Conservation (phyloP, 2,113 vertebrate species). For the Rattus rattus region DNA sequence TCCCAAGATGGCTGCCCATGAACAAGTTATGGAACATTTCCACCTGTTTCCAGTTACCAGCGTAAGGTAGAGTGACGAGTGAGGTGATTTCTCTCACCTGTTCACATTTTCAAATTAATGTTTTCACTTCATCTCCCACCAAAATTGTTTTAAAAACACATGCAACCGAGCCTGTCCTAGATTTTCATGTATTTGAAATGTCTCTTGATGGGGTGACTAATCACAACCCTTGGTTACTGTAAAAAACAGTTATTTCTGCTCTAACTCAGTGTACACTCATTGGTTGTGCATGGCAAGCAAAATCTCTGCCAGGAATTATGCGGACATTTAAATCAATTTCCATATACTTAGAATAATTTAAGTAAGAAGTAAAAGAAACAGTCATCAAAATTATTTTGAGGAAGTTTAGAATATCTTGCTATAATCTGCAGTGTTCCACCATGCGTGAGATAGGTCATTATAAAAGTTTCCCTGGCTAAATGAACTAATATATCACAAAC, state of each 20-base stretch:
- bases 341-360: not conserved
- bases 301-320: not conserved
- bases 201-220: not conserved
- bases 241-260: not conserved
- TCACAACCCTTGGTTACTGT: not conserved
- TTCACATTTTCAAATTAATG: not conserved
- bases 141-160: not conserved
- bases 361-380: not conserved
- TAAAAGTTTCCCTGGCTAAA: not conserved
- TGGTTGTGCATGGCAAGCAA: not conserved
- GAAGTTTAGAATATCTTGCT: not conserved
- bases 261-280: not conserved
- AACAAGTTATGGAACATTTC: not conserved
- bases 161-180: not conserved
- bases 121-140: not conserved
- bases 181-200: not conserved
- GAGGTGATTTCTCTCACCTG: not conserved
- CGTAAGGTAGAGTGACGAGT: not conserved
- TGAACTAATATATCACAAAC: not conserved
- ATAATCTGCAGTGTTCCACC: not conserved
- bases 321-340: not conserved
- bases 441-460: not conserved
- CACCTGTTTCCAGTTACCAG: not conserved
- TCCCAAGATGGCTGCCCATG: not conserved
- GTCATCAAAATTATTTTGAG: not conserved